Percentiles rank a stretch among this genome's conserved stretches.
phyloP scores from a whole-genome alignment of 92 coral and sea anemone genomes.

The Meandrina meandrites region DNA sequence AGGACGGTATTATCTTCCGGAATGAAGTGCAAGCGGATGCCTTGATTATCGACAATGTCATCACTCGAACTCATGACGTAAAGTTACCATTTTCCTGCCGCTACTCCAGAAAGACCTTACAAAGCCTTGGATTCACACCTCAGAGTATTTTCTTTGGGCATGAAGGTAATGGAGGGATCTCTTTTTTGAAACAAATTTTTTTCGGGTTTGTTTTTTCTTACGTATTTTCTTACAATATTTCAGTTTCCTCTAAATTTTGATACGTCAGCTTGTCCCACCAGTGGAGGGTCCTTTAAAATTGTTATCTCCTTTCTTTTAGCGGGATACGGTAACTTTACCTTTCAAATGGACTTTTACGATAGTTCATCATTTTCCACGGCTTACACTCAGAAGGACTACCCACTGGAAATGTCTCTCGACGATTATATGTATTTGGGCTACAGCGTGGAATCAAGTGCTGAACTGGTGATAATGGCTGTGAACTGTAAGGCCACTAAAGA shows the following conservation, averaged over 20 bases:
- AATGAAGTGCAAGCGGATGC: background rate
- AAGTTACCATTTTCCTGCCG: constrained; percentile 45
- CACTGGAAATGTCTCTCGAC: constrained; percentile 10
- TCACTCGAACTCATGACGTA: constrained; percentile 30
- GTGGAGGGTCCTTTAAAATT: too few species aligned
- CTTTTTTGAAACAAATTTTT: too few species aligned
- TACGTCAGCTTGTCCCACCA: background rate
- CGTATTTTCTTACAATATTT: too few species aligned
- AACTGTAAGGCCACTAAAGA: constrained; percentile 48
- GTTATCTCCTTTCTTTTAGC: background rate
- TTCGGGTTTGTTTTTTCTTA: too few species aligned
- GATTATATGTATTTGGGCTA: constrained; percentile 7
- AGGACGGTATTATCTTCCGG: background rate
- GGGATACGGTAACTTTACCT: constrained; percentile 26
- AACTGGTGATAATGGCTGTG: constrained; percentile 50
- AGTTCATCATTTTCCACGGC: background rate
- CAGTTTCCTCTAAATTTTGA: too few species aligned
- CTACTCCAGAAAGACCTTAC: constrained; percentile 37
- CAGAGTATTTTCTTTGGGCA: background rate
- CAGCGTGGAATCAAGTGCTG: constrained; percentile 22
- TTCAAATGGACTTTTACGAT: constrained; percentile 25
- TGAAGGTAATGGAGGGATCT: too few species aligned
- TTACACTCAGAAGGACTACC: constrained; percentile 13
- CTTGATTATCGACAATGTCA: background rate
- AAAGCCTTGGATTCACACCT: too few species aligned